Evolutionary conservation across 2,113 vertebrate genomes (phyloP).

Genomic region (Lepisosteus osseus): DNA sequence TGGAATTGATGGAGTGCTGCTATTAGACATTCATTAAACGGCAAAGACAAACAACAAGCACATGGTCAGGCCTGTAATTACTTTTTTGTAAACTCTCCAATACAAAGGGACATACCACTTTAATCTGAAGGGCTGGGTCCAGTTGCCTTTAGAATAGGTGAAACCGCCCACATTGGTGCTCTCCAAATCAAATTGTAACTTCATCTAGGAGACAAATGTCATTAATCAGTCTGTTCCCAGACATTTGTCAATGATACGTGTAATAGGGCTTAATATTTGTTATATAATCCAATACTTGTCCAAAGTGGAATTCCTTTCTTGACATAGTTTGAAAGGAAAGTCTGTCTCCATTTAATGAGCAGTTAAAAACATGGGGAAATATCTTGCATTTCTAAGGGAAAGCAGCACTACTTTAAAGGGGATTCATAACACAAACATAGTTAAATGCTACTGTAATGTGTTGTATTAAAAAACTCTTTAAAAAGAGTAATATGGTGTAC

Average conservation of each 20-base stretch:
- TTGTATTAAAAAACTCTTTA: no score
- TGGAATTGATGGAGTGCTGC: constrained; percentile 15
- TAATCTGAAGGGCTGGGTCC: neutral
- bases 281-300: constrained; percentile 5
- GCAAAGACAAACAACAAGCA: constrained; percentile 22
- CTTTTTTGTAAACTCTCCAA: constrained; percentile 6
- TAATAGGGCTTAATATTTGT: neutral
- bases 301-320: constrained; percentile 11
- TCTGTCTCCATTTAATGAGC: neutral
- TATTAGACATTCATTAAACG: constrained; percentile 27
- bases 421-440: no score
- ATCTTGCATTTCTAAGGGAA: no score
- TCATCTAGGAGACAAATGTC: constrained; percentile 21
- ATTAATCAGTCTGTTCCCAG: constrained; percentile 16
- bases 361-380: no score
- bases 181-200: constrained; percentile 17
- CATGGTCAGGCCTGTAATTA: constrained; percentile 21
- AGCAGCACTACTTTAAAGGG: no score
- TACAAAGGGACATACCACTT: neutral
- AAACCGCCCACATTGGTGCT: constrained; percentile 4
- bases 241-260: constrained; percentile 2
- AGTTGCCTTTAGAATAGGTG: constrained; percentile 7
- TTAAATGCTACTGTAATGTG: no score
- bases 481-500: no score
- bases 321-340: neutral